These are phyloP conservation scores for Gnathonemus longibarbis DNA, from an alignment of 2,113 vertebrate species.

Conservation along the genomic window DNA sequence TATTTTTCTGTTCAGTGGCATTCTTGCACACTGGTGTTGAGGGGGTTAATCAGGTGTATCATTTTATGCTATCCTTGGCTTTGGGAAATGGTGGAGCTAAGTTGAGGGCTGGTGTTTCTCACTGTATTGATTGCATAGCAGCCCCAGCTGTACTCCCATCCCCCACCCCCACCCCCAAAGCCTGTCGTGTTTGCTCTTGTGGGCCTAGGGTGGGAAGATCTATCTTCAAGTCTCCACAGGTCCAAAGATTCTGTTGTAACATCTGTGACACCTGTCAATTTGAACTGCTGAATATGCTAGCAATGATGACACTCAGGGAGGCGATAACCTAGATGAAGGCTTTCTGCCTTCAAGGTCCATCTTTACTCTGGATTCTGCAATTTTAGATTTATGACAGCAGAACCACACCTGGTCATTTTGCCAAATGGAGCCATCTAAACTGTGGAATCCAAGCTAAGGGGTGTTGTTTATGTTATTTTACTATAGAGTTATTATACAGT, in stretches of 20 bases:
- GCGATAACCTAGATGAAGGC: neutral
- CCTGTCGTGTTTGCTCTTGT: neutral
- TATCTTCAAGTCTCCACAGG: slow-evolving; percentile 32
- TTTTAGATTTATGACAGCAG: neutral
- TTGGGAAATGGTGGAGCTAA: neutral
- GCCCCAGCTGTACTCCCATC: neutral
- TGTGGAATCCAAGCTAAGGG: neutral
- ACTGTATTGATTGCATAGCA: neutral
- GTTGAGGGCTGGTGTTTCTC: neutral
- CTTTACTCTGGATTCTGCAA: neutral
- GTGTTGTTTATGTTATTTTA: neutral
- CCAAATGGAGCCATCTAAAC: neutral
- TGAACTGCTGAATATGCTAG: slow-evolving; percentile 6
- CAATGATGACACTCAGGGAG: neutral
- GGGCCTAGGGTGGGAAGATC: slow-evolving; percentile 23
- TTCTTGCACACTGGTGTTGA: no score
- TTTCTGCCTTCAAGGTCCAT: neutral
- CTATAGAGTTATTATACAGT: neutral
- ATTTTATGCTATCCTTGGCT: neutral
- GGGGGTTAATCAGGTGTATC: neutral
- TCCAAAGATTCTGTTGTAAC: slow-evolving; percentile 25
- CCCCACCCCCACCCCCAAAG: neutral
- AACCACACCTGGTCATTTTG: neutral
- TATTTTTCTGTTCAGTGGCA: neutral
- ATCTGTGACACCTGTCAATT: slow-evolving; percentile 18